Evolutionary conservation across 2,888 invertebrate genomes (phyloP).

Genomic region (Drosophila picticornis): DNA sequence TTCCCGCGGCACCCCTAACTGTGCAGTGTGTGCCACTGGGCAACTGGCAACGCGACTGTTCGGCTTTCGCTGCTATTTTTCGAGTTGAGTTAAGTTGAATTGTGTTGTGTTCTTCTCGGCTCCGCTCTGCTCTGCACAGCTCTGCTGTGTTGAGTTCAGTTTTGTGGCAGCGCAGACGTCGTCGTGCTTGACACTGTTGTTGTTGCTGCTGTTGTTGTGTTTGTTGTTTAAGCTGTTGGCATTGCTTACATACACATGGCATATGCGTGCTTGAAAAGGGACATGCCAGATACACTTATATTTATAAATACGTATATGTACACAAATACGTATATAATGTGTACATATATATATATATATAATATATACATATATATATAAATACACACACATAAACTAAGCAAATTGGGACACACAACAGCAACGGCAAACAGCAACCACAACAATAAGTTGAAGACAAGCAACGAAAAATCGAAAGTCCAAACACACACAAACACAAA

Average conservation of each 20-base stretch:
- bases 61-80: constrained; percentile 49
- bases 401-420: constrained; percentile 43
- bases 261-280: constrained; percentile 75
- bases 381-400: constrained; percentile 42
- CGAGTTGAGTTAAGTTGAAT: constrained; percentile 73
- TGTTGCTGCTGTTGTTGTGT: neutral
- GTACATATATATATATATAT: neutral
- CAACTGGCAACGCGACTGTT: constrained; percentile 23
- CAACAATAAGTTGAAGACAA: constrained; percentile 61
- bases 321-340: constrained; percentile 4
- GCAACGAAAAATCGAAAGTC: constrained; percentile 76
- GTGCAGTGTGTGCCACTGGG: constrained; percentile 3
- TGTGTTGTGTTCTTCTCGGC: constrained; percentile 59
- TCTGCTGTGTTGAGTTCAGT: constrained; percentile 48
- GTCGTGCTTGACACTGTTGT: constrained; percentile 25
- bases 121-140: constrained; percentile 13
- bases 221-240: constrained; percentile 20
- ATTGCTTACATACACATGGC: constrained; percentile 47
- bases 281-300: constrained; percentile 59
- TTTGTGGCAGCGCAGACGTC: constrained; percentile 71
- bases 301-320: neutral
- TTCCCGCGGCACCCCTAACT: neutral
- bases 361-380: neutral
- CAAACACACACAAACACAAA: constrained; percentile 53
- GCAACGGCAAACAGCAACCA: constrained; percentile 4